These are phyloP conservation scores for Leptosomus discolor DNA, from an alignment of 2,113 vertebrate species.

Conservation along the genomic window DNA sequence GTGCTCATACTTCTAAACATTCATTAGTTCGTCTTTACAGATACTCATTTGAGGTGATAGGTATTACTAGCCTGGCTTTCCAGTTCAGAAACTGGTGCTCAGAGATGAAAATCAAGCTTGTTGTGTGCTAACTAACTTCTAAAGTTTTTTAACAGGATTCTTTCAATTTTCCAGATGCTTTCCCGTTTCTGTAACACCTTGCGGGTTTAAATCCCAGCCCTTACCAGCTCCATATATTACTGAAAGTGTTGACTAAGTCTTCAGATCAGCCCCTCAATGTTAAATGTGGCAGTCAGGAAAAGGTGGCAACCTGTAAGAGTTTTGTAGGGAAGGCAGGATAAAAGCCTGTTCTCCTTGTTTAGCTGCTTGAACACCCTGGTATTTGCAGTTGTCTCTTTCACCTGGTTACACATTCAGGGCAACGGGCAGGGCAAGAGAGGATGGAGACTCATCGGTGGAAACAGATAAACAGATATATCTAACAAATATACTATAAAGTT, in stretches of 20 bases:
- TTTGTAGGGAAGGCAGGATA: neutral
- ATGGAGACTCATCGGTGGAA: neutral
- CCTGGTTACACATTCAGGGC: neutral
- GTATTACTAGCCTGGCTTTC: neutral
- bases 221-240: neutral
- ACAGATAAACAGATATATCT: neutral
- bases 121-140: neutral
- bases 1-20: neutral
- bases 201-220: neutral
- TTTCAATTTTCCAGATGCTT: neutral
- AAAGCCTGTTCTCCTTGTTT: neutral
- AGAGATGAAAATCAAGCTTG: neutral
- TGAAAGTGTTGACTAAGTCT: neutral
- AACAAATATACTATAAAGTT: neutral
- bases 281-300: neutral
- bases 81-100: neutral
- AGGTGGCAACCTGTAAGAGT: neutral
- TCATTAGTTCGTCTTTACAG: neutral
- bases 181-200: neutral
- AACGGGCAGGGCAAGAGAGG: neutral
- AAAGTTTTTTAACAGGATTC: neutral
- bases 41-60: neutral
- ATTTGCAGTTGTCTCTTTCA: neutral
- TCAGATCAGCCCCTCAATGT: neutral
- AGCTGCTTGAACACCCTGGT: neutral